Base-by-base conservation (phyloP, 2,113 vertebrate species). In the Cyphomyrus discorhynchus region DNA sequence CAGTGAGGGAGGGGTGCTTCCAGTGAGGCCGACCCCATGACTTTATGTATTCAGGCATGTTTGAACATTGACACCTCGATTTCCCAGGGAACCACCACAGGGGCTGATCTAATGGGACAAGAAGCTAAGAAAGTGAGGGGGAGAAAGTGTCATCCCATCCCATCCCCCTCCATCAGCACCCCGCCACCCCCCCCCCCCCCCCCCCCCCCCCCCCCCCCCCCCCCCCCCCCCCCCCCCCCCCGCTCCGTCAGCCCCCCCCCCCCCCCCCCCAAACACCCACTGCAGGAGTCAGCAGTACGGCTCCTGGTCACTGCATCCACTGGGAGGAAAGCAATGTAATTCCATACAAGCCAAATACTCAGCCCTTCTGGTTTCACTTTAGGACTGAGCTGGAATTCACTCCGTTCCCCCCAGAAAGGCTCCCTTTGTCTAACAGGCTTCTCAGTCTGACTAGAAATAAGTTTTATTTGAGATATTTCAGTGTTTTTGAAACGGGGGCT, bases 301-400 rank as follows among this genome's bases (percentile, higher is more conserved):
- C 35, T 89, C 49, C 70, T 66, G 80, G 66, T 87, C 27, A 50
- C 77, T 86, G 42, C 49, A 24, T 87, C 90, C 77, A 74, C 19
- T n/a, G 84, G 74, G n/a, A n/a, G 82, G 49, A 24, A 58, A 88
- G 83, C 77, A 24, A 82, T 92, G 92, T 93, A 94, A 94, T 91
- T 49, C 88, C 92, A 94, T 92, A 93, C 93, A 95, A 94, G 91
- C 88, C 87, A 93, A 95, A 95, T 92, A 93, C 88, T 17, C 0
- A 15, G 31, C 49, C 84, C 88, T 87, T 92, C 89, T 92, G 90
- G 91, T 94, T 93, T 90, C 84, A 90, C 85, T 91, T 52, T 82
- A 85, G 91, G 90, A 91, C 82, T 47, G n/a, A 24, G 91, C 84
- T 90, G 89, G 92, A 91, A 90, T 94, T 93, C 91, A 15, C 87